Evolutionary conservation across 1,140 invertebrate genomes (phyloP).

Genomic region (Drosophila tsacasi): DNA sequence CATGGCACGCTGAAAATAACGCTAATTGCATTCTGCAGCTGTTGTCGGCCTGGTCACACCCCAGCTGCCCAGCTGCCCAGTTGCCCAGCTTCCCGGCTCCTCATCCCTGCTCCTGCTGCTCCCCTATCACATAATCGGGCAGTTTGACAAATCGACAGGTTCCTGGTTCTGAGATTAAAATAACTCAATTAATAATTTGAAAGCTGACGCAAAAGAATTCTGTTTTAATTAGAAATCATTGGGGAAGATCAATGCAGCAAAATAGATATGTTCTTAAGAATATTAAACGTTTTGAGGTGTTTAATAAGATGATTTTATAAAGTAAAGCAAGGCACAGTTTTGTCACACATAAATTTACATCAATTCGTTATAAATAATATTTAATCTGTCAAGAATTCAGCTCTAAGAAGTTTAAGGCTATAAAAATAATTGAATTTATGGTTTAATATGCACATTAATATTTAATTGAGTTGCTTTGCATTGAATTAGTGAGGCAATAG

Average conservation of each 20-base stretch:
- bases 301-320: neutral
- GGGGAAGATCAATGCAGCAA: neutral
- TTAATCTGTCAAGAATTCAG: neutral
- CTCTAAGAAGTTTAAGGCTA: neutral
- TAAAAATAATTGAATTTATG: slow-evolving; percentile 2
- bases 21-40: slow-evolving; percentile 76
- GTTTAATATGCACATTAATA: slow-evolving; percentile 8
- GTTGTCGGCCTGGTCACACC: slow-evolving; percentile 45
- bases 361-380: neutral
- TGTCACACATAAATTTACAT: neutral
- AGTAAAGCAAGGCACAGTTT: neutral
- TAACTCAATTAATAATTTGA: slow-evolving; percentile 29
- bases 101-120: slow-evolving; percentile 8
- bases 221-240: slow-evolving; percentile 4
- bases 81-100: slow-evolving; percentile 2
- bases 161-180: slow-evolving; percentile 32
- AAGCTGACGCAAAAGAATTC: slow-evolving; percentile 7
- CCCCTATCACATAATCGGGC: slow-evolving; percentile 13
- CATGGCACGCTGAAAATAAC: slow-evolving; percentile 72
- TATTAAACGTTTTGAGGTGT: no score
- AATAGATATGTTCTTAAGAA: neutral
- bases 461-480: slow-evolving; percentile 16
- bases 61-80: slow-evolving; percentile 11
- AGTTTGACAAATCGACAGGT: slow-evolving; percentile 51
- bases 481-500: neutral